Percentiles rank a stretch among this genome's conserved stretches.
Conservation (phyloP, 2,797 vertebrate genomes). For the Tamandua tetradactyla region DNA sequence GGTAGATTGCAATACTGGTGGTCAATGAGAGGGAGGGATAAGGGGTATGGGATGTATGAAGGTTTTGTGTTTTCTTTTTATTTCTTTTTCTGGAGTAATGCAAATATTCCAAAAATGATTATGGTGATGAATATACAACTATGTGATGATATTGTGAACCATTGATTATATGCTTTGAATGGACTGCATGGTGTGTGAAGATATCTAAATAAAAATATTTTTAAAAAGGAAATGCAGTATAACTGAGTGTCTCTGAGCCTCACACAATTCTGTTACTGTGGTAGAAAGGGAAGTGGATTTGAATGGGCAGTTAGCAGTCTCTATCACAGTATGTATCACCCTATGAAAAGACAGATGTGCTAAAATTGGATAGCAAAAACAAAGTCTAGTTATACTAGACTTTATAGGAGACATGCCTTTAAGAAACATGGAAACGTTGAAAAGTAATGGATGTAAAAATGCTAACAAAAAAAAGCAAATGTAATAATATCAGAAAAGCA, state of each 20-base stretch:
- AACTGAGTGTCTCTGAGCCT: not conserved
- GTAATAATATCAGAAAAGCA: not conserved
- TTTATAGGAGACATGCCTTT: too few species aligned
- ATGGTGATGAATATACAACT: too few species aligned
- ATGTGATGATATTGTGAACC: too few species aligned
- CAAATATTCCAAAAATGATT: too few species aligned
- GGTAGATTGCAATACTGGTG: too few species aligned
- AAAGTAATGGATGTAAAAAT: not conserved
- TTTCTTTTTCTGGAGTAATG: too few species aligned
- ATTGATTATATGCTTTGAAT: too few species aligned
- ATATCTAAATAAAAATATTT: too few species aligned
- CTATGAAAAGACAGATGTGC: not conserved
- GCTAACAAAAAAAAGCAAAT: not conserved
- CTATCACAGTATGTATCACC: not conserved
- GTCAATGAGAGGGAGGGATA: too few species aligned
- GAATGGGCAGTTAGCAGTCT: not conserved
- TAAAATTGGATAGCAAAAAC: not conserved
- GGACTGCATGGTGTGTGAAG: too few species aligned
- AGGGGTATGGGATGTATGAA: too few species aligned
- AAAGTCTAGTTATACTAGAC: not conserved
- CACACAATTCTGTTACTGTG: not conserved
- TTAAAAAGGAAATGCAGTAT: not conserved
- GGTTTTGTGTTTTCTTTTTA: too few species aligned
- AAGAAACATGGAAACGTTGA: not conserved
- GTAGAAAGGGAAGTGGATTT: slow-evolving; percentile 3